phyloP scores from a whole-genome alignment of 2,888 invertebrate genomes.

The Nephrotoma guestfalica region DNA sequence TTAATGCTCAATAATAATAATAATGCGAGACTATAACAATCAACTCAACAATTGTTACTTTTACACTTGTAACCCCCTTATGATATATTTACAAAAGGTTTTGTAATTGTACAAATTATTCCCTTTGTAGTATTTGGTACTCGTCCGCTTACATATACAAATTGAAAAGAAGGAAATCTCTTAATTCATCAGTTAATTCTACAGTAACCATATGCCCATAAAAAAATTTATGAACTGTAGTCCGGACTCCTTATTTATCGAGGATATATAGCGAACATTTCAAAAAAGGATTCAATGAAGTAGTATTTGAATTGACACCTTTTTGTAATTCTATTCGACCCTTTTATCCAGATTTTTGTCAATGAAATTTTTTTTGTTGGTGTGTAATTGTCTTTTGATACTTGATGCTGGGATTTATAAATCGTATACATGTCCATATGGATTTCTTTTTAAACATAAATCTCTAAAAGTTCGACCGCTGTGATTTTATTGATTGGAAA shows the following conservation, averaged over 20 bases:
- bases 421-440: not conserved
- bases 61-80: not conserved
- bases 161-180: not conserved
- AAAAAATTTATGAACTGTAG: not conserved
- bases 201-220: conserved; percentile 5
- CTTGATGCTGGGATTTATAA: not conserved
- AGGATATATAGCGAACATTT: not conserved
- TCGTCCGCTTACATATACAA: not conserved
- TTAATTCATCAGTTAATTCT: conserved; percentile 3
- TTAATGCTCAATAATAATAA: not conserved
- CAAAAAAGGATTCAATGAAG: not conserved
- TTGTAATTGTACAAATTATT: not conserved
- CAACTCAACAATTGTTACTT: not conserved
- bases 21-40: not conserved
- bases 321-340: not conserved
- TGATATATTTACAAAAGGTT: not conserved
- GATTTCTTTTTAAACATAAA: not conserved
- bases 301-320: not conserved
- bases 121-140: not conserved
- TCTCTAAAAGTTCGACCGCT: not conserved
- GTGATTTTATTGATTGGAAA: not conserved
- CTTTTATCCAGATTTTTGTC: not conserved
- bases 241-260: not conserved
- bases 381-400: not conserved
- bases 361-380: not conserved